Evolutionary conservation across 2,797 vertebrate genomes (phyloP).

Genomic region (Danio jaintianensis): DNA sequence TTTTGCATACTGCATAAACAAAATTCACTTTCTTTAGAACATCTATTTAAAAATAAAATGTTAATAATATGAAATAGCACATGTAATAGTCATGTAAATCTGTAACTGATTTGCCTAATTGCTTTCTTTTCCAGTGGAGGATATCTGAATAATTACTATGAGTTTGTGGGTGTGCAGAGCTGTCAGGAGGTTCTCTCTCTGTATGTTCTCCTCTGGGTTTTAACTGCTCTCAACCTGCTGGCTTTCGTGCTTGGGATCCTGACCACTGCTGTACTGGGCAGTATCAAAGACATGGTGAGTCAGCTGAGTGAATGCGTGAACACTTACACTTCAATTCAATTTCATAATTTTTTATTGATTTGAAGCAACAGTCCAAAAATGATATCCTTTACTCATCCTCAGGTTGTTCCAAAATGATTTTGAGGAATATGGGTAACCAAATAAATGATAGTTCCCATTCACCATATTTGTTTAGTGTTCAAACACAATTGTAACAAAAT

Average conservation of each 20-base stretch:
- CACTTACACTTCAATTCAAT: too few relatives aligned
- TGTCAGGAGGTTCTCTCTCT: conserved; percentile 75
- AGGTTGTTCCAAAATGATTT: too few relatives aligned
- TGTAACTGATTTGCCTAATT: neutral
- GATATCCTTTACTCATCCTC: too few relatives aligned
- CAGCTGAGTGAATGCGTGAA: neutral
- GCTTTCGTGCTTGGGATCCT: conserved; percentile 74
- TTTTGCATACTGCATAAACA: neutral
- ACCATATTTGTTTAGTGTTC: too few relatives aligned
- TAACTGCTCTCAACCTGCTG: conserved; percentile 71
- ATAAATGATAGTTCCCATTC: too few relatives aligned
- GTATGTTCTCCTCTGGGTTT: conserved; percentile 75
- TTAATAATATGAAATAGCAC: neutral
- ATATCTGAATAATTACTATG: conserved; percentile 78
- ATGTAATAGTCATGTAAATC: neutral
- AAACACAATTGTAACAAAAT: too few relatives aligned
- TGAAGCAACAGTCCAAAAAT: too few relatives aligned
- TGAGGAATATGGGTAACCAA: too few relatives aligned
- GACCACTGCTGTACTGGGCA: conserved; percentile 76
- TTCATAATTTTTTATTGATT: too few relatives aligned
- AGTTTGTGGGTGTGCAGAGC: conserved; percentile 77
- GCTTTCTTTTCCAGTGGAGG: conserved; percentile 70
- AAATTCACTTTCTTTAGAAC: neutral
- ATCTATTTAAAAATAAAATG: neutral
- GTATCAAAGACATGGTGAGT: conserved; percentile 74